Base-by-base conservation (phyloP, 2,797 vertebrate species). In the Enteromius thamalakanensis region DNA sequence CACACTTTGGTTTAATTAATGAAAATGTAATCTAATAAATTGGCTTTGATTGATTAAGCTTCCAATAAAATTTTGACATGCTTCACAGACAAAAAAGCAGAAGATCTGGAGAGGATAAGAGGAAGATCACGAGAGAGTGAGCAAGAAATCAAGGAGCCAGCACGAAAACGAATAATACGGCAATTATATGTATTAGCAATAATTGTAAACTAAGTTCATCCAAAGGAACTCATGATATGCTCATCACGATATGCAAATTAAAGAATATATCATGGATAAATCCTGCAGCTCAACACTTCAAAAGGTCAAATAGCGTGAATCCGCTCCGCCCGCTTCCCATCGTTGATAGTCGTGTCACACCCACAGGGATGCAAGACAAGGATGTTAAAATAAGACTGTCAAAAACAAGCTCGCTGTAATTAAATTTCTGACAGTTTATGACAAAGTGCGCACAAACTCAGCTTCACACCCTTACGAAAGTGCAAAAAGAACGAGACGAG, bases 371-470 rank as follows among this genome's bases (percentile, higher is more conserved):
- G 65, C 82, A 19, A 83, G 76, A 71, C 75, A 78, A 78, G 75
- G 65, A 83, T 78, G 82, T 77, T 83, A 83, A 83, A 83, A 83
- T 71, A 78, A 78, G 65, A 70, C 65, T 78, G 82, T 78, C 82
- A 78, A 77, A 83, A 83, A 83, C 75, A 83, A 71, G 64, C 75
- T 58, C 19, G 29, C 10, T 69, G 75, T 83, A 83, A 83, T 83
- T 83, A 83, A 71, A 83, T 77, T 78, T 49, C 53, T 78, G 82
- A 83, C 82, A 78, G 75, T 83, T 83, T 78, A 78, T 83, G 82
- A 83, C 75, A 83, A 78, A 83, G 75, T 78, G 76, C 1, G 53
- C 42, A 51, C 75, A 78, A 83, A 83, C 65, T 78, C 82, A 70
- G 53, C 75, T 78, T 83, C 82, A 83, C 82, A 78, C 82, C 75